A percentile compares a stretch with the other conserved stretches of the same genome.
Conservation (phyloP, 2,888 invertebrate species). For the Tetranychus truncatus region DNA sequence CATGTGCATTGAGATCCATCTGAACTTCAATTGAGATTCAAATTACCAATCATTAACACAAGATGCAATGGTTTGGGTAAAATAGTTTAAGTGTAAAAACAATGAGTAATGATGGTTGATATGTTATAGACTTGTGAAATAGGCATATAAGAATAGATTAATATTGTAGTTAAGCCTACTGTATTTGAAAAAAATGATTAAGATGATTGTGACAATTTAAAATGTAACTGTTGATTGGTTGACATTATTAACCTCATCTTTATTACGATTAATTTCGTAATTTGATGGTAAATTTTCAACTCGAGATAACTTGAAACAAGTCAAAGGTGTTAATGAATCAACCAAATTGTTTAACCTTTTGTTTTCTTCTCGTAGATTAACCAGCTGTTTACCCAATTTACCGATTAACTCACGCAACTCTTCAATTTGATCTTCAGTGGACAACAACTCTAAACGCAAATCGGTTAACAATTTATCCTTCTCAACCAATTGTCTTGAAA, state of each 20-base stretch:
- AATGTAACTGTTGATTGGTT: too few relatives aligned
- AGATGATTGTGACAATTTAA: too few relatives aligned
- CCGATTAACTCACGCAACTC: neutral
- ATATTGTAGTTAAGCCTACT: neutral
- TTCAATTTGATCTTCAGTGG: conserved; percentile 2
- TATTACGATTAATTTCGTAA: too few relatives aligned
- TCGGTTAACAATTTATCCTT: conserved; percentile 6
- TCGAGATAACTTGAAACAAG: neutral
- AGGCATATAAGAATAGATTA: neutral
- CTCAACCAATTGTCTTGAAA: neutral
- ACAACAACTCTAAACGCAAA: neutral
- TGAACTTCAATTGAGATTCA: too few relatives aligned
- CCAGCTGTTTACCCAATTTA: neutral
- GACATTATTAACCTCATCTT: too few relatives aligned
- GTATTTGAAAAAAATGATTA: neutral
- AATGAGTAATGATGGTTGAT: too few relatives aligned
- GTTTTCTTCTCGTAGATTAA: neutral
- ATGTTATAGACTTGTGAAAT: too few relatives aligned
- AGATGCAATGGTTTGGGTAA: neutral
- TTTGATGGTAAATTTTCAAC: neutral
- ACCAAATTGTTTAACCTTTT: neutral
- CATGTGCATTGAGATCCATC: too few relatives aligned
- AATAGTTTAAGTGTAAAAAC: neutral
- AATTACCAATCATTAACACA: too few relatives aligned
- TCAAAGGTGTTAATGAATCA: neutral